These are phyloP conservation scores for Dolichotis patagonum DNA, from an alignment of 2,113 vertebrate genomes.

Conservation along the genomic window DNA sequence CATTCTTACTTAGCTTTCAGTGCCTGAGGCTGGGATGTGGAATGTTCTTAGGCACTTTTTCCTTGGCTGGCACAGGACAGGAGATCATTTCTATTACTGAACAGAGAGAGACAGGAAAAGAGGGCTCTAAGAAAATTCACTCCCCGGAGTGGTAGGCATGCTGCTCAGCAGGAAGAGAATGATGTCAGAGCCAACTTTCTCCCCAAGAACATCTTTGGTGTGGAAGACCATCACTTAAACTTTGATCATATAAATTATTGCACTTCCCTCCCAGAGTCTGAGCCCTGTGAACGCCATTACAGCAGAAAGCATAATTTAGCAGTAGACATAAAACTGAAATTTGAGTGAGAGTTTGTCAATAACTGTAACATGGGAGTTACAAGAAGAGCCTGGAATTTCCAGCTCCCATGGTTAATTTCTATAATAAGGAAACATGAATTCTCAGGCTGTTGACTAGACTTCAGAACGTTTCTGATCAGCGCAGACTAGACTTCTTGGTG, in stretches of 20 bases:
- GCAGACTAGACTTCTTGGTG: not conserved
- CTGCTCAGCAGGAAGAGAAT: not conserved
- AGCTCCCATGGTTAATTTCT: not conserved
- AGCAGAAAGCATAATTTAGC: not conserved
- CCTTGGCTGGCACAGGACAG: not conserved
- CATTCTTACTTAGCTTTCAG: not conserved
- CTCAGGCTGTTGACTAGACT: not conserved
- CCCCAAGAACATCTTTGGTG: not conserved
- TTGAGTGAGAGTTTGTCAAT: not conserved
- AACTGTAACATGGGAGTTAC: not conserved
- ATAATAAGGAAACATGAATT: not conserved
- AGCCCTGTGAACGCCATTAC: not conserved
- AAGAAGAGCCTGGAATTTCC: not conserved
- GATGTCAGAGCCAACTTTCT: not conserved
- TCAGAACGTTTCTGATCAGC: not conserved
- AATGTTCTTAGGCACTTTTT: slow-evolving; percentile 8
- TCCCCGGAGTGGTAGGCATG: not conserved
- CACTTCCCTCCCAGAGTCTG: slow-evolving; percentile 9
- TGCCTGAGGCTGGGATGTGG: not conserved
- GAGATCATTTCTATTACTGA: not conserved
- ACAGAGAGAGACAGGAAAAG: not conserved
- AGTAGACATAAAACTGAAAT: slow-evolving; percentile 31
- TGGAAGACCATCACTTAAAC: not conserved
- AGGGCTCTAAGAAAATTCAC: not conserved
- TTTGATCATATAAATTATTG: not conserved